Base-by-base conservation (phyloP, 2,888 invertebrate species). In the Trachelus stipa region DNA sequence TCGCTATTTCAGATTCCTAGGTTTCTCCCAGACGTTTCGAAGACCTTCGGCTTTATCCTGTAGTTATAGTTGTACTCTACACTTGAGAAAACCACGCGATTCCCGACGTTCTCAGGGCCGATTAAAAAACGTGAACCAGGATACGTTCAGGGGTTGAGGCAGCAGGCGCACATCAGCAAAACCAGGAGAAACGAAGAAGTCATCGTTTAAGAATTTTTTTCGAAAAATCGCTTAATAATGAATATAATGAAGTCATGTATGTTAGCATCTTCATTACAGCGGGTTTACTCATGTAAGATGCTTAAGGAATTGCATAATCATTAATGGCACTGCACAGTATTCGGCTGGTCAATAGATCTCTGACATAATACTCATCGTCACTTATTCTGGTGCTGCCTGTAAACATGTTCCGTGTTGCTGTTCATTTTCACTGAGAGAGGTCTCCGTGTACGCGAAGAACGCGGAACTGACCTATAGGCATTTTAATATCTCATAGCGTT, bases 1-100 rank as follows among this genome's bases (percentile, higher is more conserved):
- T 77, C 76, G 75, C 78, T 79, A 80, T 82, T 81, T 81, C 80
- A 81, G 81, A 81, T 80, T 81, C 77, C 80, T 76, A 56, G 34
- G 68, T 40, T 12, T 74, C 35, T 69, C 37, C 15, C 68, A 74
- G 31, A 75, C 71, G 75, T 78, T 33, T n/a, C 30, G 30, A 15
- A 31, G 71, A 71, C 34, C 33, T 71, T 34, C 31, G 33, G 12
- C 71, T 30, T 34, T 71, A 11, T 71, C 56, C 15, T 23, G 15
- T 15, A 23, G 2, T 40, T 40, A 56, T 9, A 23, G 56, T 9
- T 56, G 23, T 56, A 56, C 56, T 23, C 56, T 56, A 23, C 56
- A 56, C 9, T 15, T 1, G 23, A 4, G 15, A 40, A 40, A 9
- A 15, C 9, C 23, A 9, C 23, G 23, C 56, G 23, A 56, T 23